Percentiles rank a stretch among this genome's conserved stretches.
These are phyloP conservation scores for Sparidentex hasta DNA, from an alignment of 2,797 vertebrate species.

Conservation along the genomic window DNA sequence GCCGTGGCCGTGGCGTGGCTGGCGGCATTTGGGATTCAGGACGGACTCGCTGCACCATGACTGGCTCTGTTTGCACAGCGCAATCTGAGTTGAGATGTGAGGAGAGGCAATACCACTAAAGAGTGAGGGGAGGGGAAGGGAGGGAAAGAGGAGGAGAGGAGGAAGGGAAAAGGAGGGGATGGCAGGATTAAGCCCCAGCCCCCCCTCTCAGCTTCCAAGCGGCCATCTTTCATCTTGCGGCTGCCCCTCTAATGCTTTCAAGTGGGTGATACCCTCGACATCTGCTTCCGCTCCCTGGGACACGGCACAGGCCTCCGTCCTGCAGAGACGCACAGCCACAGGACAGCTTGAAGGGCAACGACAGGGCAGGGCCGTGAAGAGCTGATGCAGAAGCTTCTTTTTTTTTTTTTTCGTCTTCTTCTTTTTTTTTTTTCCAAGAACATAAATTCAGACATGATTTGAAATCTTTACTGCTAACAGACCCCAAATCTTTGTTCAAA, in stretches of 20 bases:
- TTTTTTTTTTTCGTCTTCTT: no score
- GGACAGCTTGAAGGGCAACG: conserved; percentile 64
- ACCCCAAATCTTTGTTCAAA: conserved; percentile 39
- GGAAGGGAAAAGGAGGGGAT: conserved; percentile 63
- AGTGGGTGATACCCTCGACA: conserved; percentile 84
- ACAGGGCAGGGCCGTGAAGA: conserved; percentile 43
- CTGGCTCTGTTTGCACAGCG: conserved; percentile 72
- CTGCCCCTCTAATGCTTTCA: conserved; percentile 81
- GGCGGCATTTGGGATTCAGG: conserved; percentile 77
- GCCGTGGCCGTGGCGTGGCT: conserved; percentile 63
- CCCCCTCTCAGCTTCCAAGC: conserved; percentile 68
- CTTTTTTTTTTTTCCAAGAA: neutral
- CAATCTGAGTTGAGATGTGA: conserved; percentile 73
- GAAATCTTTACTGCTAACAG: conserved; percentile 1
- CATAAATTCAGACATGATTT: neutral
- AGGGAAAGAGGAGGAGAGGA: conserved; percentile 47
- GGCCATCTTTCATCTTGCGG: conserved; percentile 84
- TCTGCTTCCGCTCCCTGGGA: conserved; percentile 82
- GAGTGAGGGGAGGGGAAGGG: conserved; percentile 61
- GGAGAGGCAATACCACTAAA: conserved; percentile 71
- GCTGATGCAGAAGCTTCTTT: conserved; percentile 13
- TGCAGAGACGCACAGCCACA: conserved; percentile 64
- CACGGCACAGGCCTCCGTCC: conserved; percentile 67
- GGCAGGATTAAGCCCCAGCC: conserved; percentile 74
- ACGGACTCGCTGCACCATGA: conserved; percentile 64